Conservation (phyloP, 2,113 vertebrate species). For the Platycercus adscitus region DNA sequence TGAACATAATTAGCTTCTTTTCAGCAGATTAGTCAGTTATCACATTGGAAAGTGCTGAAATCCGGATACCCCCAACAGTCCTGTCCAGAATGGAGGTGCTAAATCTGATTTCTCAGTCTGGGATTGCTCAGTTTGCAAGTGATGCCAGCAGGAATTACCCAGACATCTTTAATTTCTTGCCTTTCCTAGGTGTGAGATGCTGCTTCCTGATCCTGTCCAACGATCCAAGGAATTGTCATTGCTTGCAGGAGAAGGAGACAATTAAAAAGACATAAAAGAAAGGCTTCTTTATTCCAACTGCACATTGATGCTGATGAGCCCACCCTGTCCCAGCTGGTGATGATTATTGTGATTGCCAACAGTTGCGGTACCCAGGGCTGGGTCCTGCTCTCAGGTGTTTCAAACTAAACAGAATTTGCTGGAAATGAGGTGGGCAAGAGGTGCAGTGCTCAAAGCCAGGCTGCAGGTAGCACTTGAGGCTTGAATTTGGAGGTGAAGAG, state of each 20-base stretch:
- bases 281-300: not conserved
- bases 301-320: not conserved
- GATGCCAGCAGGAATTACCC: not conserved
- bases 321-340: not conserved
- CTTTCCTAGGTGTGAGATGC: not conserved
- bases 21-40: constrained; percentile 41
- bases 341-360: not conserved
- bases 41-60: constrained; percentile 42
- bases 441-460: fast-evolving
- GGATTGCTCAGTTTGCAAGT: constrained; percentile 30
- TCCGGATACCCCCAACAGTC: constrained; percentile 13
- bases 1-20: constrained; percentile 42
- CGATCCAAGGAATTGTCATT: not conserved
- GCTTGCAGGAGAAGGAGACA: not conserved
- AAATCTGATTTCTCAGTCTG: constrained; percentile 17
- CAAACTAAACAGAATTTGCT: not conserved
- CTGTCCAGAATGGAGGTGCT: constrained; percentile 1
- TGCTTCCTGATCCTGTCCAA: not conserved
- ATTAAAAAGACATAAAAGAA: not conserved
- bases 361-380: not conserved
- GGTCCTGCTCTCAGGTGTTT: not conserved
- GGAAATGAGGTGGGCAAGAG: not conserved
- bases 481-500: not conserved
- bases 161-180: not conserved
- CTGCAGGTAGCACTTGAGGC: fast-evolving